Conservation (phyloP, 2,797 vertebrate genomes). For the Thalassophryne amazonica region DNA sequence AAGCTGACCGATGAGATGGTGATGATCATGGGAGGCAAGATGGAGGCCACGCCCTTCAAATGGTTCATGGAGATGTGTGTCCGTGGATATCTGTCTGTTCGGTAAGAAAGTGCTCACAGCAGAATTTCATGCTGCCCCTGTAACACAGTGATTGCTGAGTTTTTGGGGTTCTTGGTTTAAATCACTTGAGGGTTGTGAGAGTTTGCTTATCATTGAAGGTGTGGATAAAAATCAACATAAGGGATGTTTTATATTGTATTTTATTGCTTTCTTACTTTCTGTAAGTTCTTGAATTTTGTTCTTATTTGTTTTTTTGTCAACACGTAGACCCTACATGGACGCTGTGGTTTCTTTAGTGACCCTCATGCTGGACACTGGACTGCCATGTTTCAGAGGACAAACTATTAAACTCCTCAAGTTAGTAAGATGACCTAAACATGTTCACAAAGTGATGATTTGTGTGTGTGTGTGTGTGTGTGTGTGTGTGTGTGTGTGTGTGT, state of each 20-base stretch:
- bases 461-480: too few species aligned
- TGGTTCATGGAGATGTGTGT: conserved; percentile 99
- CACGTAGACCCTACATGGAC: conserved; percentile 93
- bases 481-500: too few species aligned
- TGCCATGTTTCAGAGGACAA: conserved; percentile 97
- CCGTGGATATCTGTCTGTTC: conserved; percentile 92
- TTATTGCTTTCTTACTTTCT: neutral
- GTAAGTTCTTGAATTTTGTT: neutral
- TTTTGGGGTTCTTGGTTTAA: too few species aligned
- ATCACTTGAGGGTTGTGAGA: too few species aligned
- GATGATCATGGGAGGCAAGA: conserved; percentile 99
- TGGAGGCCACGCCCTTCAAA: conserved; percentile 97
- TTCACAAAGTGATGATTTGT: too few species aligned
- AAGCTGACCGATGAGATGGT: conserved; percentile 98
- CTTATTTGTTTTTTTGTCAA: neutral
- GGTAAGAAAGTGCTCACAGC: conserved; percentile 72
- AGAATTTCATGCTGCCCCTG: too few species aligned
- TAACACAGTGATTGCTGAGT: too few species aligned
- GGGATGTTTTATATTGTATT: neutral
- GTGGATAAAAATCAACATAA: neutral
- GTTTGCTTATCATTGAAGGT: neutral
- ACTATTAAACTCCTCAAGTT: conserved; percentile 98
- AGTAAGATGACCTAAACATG: too few species aligned
- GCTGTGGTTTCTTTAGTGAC: conserved; percentile 96
- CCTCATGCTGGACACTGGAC: conserved; percentile 94